Evolutionary conservation across 2,888 invertebrate species (phyloP), one percentile per base, ranked within the genome.

Genomic region (Plebejus melissa): DNA sequence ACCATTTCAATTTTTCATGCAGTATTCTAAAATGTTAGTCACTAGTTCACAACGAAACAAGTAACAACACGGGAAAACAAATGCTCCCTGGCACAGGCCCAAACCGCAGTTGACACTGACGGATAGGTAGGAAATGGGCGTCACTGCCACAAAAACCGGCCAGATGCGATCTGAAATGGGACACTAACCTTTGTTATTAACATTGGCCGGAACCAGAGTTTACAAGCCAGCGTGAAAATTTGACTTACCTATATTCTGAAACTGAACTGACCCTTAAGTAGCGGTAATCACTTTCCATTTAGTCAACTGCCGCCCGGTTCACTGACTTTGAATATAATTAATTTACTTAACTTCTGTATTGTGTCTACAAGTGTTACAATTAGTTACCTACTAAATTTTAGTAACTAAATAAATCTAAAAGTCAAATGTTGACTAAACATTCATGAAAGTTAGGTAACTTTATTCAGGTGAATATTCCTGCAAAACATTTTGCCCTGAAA

Each of bases 181-280:
- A 74, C 79, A 79, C 82, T 82, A 82, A 85, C 82, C 85, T 83
- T 80, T 65, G 65, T 13, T 65, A 60, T 28, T 22, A 6, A 58
- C 6, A 22, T 60, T 32, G 13, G 4, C 65, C 65, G 60, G 60
- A 9, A 65, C 28, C 9, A 9, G 11, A 22, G 11, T 5, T 0
- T 22, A 4, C 1, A 57, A 16, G 5, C n/a, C 65, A 65, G 4
- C 13, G 32, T 13, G 13, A 16, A 54, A 54, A 54, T 50, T 50
- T 50, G 13, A 50, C 50, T 50, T 4, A n/a, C n/a, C n/a, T n/a
- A 50, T 13, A 4, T 50, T 13, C 13, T 50, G 9, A 13, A 13
- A 22, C 22, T 22, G 13, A 16, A 54, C 16, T 54, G 54, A 54
- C 54, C 54, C 54, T 54, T 54, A 54, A 54, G 16, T 46, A 16